Base-by-base conservation (phyloP, 2,113 vertebrate species). In the human (Homo sapiens) region DNA sequence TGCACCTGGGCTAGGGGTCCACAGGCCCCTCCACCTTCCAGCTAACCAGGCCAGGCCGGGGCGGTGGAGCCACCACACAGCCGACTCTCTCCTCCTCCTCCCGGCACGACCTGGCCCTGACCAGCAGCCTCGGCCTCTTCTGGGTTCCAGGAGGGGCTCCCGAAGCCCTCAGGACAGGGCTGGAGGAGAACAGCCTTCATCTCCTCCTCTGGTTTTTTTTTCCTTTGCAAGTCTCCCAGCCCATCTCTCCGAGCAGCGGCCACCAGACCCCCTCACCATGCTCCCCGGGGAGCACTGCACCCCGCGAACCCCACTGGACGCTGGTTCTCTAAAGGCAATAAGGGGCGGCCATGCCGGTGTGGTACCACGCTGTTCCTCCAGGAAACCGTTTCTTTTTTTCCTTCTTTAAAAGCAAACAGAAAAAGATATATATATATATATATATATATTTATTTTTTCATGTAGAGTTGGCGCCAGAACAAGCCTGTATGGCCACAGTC, bases 361-460 rank as follows among this genome's bases (percentile, higher is more conserved):
- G 97, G 94, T 57, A 89, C 95, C 90, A 80, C 0, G n/a, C 97
- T 93, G 72, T 82, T 86, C 94, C 86, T 90, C 97, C 93, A 97
- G 97, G 94, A 97, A 96, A 97, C 91, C 92, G 78, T 59, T 88
- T 40, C 48, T 96, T 94, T 96, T 81, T 89, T 82, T 55, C 89
- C 89, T 97, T 61, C 90, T 91, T 97, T 94, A 94, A 96, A 97
- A 95, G 94, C 96, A 97, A 98, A 90, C n/a, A 94, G 90, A 93
- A 84, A 94, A 38, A 38, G 45, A 10, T 66, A 97, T 93, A 98
- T 91, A 97, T 84, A 68, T 61, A 97, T 84, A 68, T 61, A 96
- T 96, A 95, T 98, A 98, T 97, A 97, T 98, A 98, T 98, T 98
- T 98, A 98, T 97, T 98, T 98, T 98, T 98, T 97, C 98, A 98